Conservation (phyloP, 2,113 vertebrate genomes). For the Miniopterus natalensis region DNA sequence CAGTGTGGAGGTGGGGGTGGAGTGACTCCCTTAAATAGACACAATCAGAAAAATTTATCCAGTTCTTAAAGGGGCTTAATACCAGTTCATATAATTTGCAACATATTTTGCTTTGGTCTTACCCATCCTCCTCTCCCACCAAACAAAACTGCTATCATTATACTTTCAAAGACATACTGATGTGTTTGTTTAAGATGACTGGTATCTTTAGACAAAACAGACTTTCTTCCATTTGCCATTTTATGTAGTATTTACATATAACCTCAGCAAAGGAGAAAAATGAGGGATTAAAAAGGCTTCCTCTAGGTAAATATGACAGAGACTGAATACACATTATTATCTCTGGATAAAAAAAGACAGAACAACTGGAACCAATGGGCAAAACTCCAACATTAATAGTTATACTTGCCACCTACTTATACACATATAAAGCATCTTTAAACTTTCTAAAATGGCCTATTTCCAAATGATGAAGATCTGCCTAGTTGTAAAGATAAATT, state of each 20-base stretch:
- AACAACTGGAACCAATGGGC: slow-evolving; percentile 55
- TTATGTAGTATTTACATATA: slow-evolving; percentile 81
- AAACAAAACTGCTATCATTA: slow-evolving; percentile 28
- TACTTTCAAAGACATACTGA: slow-evolving; percentile 61
- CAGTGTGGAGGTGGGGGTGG: neutral
- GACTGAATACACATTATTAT: slow-evolving; percentile 69
- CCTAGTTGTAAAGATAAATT: slow-evolving; percentile 25
- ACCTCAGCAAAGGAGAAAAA: slow-evolving; percentile 77
- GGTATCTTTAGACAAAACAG: slow-evolving; percentile 82
- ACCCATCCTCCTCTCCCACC: neutral
- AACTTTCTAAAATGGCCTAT: slow-evolving; percentile 42
- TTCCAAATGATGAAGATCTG: slow-evolving; percentile 58
- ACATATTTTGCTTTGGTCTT: slow-evolving; percentile 57
- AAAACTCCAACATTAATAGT: slow-evolving; percentile 61
- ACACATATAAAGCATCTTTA: slow-evolving; percentile 34
- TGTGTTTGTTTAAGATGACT: slow-evolving; percentile 74
- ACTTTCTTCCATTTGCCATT: slow-evolving; percentile 76
- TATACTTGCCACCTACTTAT: slow-evolving; percentile 52
- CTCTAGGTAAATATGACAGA: slow-evolving; percentile 70
- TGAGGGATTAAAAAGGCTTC: slow-evolving; percentile 78
- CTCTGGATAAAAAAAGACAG: slow-evolving; percentile 73
- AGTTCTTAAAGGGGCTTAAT: slow-evolving; percentile 62
- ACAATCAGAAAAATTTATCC: slow-evolving; percentile 34
- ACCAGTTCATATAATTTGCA: slow-evolving; percentile 46
- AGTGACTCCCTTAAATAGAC: slow-evolving; percentile 43